phyloP scores from a whole-genome alignment of 2,113 vertebrate species.

The Rhinopomastus cyanomelas region DNA sequence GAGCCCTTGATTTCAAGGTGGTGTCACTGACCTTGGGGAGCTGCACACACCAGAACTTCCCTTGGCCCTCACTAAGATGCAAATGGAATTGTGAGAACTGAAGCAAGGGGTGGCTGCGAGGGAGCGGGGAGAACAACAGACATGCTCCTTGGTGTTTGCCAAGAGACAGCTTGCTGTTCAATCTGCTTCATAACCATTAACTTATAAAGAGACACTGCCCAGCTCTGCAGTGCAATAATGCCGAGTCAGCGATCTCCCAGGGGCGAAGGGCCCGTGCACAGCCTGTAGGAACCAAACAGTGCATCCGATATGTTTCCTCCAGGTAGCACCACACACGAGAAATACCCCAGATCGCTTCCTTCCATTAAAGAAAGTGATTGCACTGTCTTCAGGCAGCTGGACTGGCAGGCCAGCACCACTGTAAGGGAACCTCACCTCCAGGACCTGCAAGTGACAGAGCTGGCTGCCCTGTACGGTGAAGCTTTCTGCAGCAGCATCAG shows the following conservation, averaged over 20 bases:
- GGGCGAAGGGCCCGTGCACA: background rate
- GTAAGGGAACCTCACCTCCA: constrained; percentile 50
- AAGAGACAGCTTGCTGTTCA: constrained; percentile 53
- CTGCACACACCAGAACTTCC: background rate
- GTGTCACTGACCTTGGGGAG: background rate
- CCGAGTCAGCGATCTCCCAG: background rate
- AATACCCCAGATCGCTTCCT: constrained; percentile 40
- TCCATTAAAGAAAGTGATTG: constrained; percentile 61
- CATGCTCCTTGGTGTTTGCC: constrained; percentile 6
- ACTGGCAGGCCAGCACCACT: background rate
- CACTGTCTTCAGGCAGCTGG: constrained; percentile 9
- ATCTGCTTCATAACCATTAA: constrained; percentile 51
- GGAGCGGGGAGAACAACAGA: background rate
- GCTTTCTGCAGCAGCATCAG: constrained; percentile 50
- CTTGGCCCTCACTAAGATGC: background rate
- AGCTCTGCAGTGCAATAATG: constrained; percentile 7
- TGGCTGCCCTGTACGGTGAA: constrained; percentile 25
- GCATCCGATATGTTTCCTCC: background rate
- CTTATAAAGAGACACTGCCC: constrained; percentile 33
- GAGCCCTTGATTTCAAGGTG: background rate
- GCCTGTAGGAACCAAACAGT: background rate
- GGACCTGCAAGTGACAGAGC: constrained; percentile 51
- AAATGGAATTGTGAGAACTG: constrained; percentile 1
- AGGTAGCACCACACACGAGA: constrained; percentile 36
- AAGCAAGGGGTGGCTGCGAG: background rate